These are phyloP conservation scores for Amblyteles armatorius DNA, from an alignment of 2,888 invertebrate genomes.

Conservation along the genomic window DNA sequence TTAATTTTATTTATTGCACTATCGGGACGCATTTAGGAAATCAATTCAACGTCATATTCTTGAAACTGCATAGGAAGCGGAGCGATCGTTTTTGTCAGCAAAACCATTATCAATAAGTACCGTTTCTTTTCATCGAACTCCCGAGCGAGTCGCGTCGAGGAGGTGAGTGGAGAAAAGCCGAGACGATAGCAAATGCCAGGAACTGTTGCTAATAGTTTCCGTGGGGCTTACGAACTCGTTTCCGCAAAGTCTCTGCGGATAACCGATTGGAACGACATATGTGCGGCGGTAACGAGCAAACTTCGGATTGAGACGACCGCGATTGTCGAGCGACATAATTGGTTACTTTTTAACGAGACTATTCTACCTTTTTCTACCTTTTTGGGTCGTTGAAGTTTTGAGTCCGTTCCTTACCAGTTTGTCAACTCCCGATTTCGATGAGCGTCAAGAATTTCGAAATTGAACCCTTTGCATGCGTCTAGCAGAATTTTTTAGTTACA, in stretches of 20 bases:
- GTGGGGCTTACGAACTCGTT: conserved; percentile 51
- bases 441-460: not conserved
- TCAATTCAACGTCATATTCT: not conserved
- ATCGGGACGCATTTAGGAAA: not conserved
- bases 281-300: conserved; percentile 34
- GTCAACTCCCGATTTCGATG: not conserved
- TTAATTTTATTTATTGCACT: not conserved
- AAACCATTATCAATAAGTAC: not conserved
- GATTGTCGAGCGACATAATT: conserved; percentile 33
- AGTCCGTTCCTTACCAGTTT: not conserved
- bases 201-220: conserved; percentile 60
- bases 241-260: conserved; percentile 46
- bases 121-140: conserved; percentile 12
- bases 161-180: conserved; percentile 13
- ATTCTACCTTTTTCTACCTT: not conserved
- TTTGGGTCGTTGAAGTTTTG: not conserved
- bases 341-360: conserved; percentile 11
- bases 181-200: conserved; percentile 28
- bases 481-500: conserved; percentile 28
- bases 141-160: conserved; percentile 21
- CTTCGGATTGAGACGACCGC: conserved; percentile 28
- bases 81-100: not conserved
- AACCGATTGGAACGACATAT: conserved; percentile 35
- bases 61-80: not conserved
- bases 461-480: not conserved